Base-by-base conservation (phyloP, 2,888 invertebrate genomes). In the Andrena dorsata region DNA sequence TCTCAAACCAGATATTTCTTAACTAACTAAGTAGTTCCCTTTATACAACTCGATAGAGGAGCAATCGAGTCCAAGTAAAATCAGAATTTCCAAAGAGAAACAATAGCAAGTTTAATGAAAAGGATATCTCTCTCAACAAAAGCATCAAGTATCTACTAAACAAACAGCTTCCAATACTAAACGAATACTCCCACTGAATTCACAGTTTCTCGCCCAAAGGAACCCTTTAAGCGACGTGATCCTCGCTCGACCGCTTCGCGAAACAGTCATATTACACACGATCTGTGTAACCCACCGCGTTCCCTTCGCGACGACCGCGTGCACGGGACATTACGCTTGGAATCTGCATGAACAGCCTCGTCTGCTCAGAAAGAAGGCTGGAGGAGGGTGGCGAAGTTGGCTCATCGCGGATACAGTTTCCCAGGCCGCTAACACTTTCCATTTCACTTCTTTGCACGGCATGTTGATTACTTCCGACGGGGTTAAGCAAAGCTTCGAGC, bases 381-480 rank as follows among this genome's bases (percentile, higher is more conserved):
- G 4, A 5, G 49, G 16, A 8, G 35, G 60, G 64, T 23, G 71
- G 60, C 49, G 84, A 41, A 88, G 86, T 85, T 81, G 63, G 78
- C 81, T 66, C 81, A 74, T 85, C 80, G 66, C 81, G 75, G 86
- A 84, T 82, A 83, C 83, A 86, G 76, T 82, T 77, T 76, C 30
- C 56, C 58, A 41, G 47, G 63, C 68, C 69, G 13, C 23, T 56
- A 56, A 80, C 86, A 88, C 85, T 88, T 88, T 88, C 88, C 85
- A 82, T 88, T 88, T 88, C 84, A 80, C 82, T 81, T 70, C 77
- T 80, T 84, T 76, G 68, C 79, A 80, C 77, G 71, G 80, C 70
- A 16, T 69, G 80, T 81, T 88, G 85, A 88, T 88, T 88, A 86
- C 87, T 73, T 70, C 56, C 75, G 80, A 80, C 85, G 78, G 73